Conservation (phyloP, 2,113 vertebrate species). For the Syrmaticus mikado region DNA sequence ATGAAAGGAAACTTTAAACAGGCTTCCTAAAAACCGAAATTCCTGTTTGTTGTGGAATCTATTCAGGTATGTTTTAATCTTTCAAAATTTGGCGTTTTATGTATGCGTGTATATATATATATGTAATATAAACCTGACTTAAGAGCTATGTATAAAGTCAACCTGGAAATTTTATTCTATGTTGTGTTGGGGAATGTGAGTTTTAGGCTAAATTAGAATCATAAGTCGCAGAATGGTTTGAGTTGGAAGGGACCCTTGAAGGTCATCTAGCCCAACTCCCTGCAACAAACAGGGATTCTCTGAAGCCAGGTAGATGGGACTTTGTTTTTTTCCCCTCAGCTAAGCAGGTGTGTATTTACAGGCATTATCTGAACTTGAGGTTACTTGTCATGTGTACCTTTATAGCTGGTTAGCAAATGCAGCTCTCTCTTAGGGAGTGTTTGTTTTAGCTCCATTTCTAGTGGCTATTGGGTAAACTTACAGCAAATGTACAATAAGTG, state of each 20-base stretch:
- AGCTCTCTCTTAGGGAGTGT: neutral
- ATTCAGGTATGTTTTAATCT: neutral
- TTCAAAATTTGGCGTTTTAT: neutral
- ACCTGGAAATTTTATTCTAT: neutral
- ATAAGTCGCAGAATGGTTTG: too few relatives aligned
- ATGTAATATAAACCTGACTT: neutral
- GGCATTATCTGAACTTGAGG: neutral
- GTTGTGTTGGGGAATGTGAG: neutral
- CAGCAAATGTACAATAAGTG: neutral
- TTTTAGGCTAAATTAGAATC: neutral
- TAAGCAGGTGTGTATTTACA: neutral
- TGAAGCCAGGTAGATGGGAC: neutral
- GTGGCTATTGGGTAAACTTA: neutral
- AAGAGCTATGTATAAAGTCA: neutral
- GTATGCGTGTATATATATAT: neutral
- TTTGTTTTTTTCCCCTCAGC: neutral
- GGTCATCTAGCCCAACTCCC: too few relatives aligned
- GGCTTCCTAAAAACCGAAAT: neutral
- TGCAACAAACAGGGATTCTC: neutral
- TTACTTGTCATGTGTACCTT: neutral
- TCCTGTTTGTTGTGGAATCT: neutral
- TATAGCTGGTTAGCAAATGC: neutral
- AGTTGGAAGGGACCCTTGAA: too few relatives aligned
- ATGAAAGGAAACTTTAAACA: neutral
- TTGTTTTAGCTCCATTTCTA: neutral